phyloP scores from a whole-genome alignment of 35 echinoderm and acorn worm species.

The Eucidaris tribuloides region DNA sequence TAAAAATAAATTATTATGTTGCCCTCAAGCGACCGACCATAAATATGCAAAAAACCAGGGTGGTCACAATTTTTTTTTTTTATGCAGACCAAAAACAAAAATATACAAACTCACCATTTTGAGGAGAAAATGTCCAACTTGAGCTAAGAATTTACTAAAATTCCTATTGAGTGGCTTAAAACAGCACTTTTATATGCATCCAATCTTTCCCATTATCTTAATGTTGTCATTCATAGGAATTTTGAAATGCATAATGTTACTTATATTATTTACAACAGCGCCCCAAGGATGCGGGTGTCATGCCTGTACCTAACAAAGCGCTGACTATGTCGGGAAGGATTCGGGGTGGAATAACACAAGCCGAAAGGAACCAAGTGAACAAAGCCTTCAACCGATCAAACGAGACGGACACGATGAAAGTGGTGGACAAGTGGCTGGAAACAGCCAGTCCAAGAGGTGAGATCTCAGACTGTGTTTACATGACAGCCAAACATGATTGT shows the following conservation, averaged over 20 bases:
- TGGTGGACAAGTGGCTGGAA: slow-evolving; percentile 88
- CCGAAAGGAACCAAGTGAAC: slow-evolving; percentile 65
- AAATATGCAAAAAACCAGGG: no score
- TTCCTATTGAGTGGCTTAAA: not conserved
- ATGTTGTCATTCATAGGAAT: not conserved
- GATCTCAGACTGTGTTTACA: no score
- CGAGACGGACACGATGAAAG: slow-evolving; percentile 80
- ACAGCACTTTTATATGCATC: not conserved
- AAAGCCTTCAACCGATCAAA: slow-evolving; percentile 46
- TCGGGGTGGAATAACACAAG: slow-evolving; percentile 51
- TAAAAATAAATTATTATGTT: no score
- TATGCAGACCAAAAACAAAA: not conserved
- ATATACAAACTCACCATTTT: not conserved
- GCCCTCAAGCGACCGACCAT: no score
- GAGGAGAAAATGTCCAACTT: not conserved
- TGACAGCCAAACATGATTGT: no score
- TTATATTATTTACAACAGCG: not conserved
- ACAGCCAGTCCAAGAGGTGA: slow-evolving; percentile 74
- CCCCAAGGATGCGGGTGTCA: not conserved
- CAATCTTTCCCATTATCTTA: not conserved
- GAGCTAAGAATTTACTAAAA: not conserved
- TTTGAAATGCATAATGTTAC: not conserved
- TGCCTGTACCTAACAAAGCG: slow-evolving; percentile 79
- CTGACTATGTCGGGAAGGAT: slow-evolving; percentile 47
- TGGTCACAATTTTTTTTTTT: not conserved